Evolutionary conservation across 2,888 invertebrate genomes (phyloP).

Genomic region (Formica aserva): DNA sequence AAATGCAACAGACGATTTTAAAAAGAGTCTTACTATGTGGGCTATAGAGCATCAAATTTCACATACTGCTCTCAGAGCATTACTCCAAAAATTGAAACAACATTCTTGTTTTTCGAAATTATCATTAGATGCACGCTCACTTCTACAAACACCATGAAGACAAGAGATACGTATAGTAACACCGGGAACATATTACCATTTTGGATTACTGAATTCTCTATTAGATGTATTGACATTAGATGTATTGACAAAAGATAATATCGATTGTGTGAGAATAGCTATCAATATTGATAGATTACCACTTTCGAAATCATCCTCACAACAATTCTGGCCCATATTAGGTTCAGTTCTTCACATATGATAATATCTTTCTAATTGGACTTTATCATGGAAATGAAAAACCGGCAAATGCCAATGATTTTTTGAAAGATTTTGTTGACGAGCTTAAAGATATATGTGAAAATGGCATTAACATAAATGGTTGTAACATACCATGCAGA

Average conservation of each 20-base stretch:
- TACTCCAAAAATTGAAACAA: conserved; percentile 5
- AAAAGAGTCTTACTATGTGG: not conserved
- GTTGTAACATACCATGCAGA: no score
- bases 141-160: conserved; percentile 1
- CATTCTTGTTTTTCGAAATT: conserved; percentile 17
- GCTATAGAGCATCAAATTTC: not conserved
- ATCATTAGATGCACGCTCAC: not conserved
- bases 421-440: no score
- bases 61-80: not conserved
- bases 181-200: conserved; percentile 22
- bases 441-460: no score
- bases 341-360: no score
- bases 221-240: not conserved
- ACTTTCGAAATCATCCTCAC: no score
- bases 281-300: no score
- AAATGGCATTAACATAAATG: no score
- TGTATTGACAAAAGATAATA: not conserved
- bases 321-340: no score
- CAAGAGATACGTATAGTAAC: not conserved
- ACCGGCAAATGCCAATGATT: no score
- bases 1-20: not conserved
- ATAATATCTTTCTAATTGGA: no score
- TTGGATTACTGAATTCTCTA: conserved; percentile 12
- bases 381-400: no score
- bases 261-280: conserved; percentile 1